These are phyloP conservation scores for Charanyca ferruginea DNA, from an alignment of 2,888 invertebrate species.

Conservation along the genomic window DNA sequence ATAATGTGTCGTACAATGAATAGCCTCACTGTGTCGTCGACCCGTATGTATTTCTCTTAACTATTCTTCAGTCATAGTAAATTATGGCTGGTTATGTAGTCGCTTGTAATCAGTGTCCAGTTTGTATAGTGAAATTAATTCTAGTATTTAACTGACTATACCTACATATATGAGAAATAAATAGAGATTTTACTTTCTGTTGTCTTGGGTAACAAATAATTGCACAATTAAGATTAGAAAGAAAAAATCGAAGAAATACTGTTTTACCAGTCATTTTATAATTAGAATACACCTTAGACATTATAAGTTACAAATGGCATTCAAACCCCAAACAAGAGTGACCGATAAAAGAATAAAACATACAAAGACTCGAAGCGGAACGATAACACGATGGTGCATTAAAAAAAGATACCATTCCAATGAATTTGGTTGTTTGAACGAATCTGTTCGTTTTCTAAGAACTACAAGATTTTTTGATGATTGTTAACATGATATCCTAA, in stretches of 20 bases:
- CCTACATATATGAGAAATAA: conserved; percentile 9
- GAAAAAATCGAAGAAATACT: too few relatives aligned
- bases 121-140: conserved; percentile 31
- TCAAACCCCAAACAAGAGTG: conserved; percentile 24
- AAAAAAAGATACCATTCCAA: conserved; percentile 47
- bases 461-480: conserved; percentile 28
- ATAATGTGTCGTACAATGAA: conserved; percentile 29
- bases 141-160: conserved; percentile 16
- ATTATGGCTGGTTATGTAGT: conserved; percentile 31
- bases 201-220: background rate
- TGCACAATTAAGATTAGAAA: background rate
- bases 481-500: conserved; percentile 15
- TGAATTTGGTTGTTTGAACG: conserved; percentile 42
- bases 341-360: conserved; percentile 48
- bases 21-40: conserved; percentile 26
- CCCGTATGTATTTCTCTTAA: conserved; percentile 18
- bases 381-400: conserved; percentile 47
- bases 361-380: conserved; percentile 33
- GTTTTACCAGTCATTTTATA: background rate
- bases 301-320: background rate
- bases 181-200: conserved; percentile 16
- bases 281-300: background rate
- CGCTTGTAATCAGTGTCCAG: conserved; percentile 31
- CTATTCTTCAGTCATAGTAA: conserved; percentile 31
- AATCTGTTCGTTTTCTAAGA: conserved; percentile 39